Percentiles rank a stretch among this genome's conserved stretches.
Conservation (phyloP, 2,888 invertebrate species). For the Pinctada fucata region DNA sequence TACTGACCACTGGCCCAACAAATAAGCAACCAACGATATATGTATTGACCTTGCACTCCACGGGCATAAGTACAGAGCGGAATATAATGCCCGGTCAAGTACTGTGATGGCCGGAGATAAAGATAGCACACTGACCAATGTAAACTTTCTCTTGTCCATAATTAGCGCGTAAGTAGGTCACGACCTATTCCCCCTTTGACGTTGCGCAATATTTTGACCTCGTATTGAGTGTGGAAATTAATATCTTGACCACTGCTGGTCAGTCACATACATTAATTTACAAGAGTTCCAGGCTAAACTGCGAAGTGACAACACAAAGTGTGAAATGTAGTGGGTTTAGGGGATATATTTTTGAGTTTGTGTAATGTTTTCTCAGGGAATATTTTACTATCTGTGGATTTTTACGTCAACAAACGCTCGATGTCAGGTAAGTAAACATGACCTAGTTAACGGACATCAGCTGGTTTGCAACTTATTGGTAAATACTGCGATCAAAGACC, state of each 20-base stretch:
- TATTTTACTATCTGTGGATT: not conserved
- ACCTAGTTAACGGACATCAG: not conserved
- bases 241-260: slow-evolving; percentile 11
- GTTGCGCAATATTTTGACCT: slow-evolving; percentile 1
- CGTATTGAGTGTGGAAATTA: slow-evolving; percentile 1
- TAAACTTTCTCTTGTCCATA: not conserved
- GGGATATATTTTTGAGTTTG: not conserved
- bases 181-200: not conserved
- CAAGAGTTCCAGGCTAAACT: not conserved
- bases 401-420: not conserved
- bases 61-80: too few relatives aligned
- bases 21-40: too few relatives aligned
- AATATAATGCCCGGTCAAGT: too few relatives aligned
- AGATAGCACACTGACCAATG: not conserved
- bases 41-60: too few relatives aligned
- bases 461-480: not conserved
- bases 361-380: not conserved
- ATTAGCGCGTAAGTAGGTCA: slow-evolving; percentile 1
- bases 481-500: too few relatives aligned
- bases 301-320: not conserved
- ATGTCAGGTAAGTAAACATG: not conserved
- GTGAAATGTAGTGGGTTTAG: not conserved
- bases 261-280: slow-evolving; percentile 1
- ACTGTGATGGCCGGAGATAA: too few relatives aligned
- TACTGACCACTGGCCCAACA: too few relatives aligned